These are phyloP conservation scores for Drosophila pseudoananassae DNA, from an alignment of 1,140 invertebrate genomes.

Conservation along the genomic window DNA sequence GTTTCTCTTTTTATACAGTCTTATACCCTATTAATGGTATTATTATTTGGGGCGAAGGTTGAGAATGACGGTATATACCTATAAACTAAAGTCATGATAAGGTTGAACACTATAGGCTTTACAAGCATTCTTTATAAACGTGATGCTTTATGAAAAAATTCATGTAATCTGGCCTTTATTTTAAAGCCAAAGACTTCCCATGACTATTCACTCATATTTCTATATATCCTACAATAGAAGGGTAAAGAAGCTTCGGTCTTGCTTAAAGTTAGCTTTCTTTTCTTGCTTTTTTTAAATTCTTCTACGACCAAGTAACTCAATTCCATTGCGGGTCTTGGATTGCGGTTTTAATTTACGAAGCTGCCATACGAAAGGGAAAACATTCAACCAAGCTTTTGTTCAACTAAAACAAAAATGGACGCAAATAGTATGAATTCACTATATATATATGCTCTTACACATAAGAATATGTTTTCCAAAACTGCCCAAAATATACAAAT, in stretches of 20 bases:
- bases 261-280: conserved; percentile 5
- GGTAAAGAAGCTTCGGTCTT: too few relatives aligned
- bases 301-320: conserved; percentile 31
- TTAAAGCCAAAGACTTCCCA: too few relatives aligned
- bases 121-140: too few relatives aligned
- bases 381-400: background rate
- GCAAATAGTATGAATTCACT: background rate
- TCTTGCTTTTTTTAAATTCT: conserved; percentile 13
- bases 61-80: too few relatives aligned
- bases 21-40: too few relatives aligned
- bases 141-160: too few relatives aligned
- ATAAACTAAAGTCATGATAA: too few relatives aligned
- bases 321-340: conserved; percentile 7
- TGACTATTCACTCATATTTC: too few relatives aligned
- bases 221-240: too few relatives aligned
- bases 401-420: background rate
- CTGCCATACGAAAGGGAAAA: conserved; percentile 1
- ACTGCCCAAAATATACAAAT: background rate
- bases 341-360: conserved; percentile 23
- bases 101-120: too few relatives aligned
- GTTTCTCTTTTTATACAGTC: conserved; percentile 8
- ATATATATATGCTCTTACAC: background rate
- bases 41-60: too few relatives aligned
- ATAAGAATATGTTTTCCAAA: background rate
- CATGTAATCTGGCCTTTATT: too few relatives aligned